Evolutionary conservation across 2,113 vertebrate genomes (phyloP).

Genomic region (Columba livia): DNA sequence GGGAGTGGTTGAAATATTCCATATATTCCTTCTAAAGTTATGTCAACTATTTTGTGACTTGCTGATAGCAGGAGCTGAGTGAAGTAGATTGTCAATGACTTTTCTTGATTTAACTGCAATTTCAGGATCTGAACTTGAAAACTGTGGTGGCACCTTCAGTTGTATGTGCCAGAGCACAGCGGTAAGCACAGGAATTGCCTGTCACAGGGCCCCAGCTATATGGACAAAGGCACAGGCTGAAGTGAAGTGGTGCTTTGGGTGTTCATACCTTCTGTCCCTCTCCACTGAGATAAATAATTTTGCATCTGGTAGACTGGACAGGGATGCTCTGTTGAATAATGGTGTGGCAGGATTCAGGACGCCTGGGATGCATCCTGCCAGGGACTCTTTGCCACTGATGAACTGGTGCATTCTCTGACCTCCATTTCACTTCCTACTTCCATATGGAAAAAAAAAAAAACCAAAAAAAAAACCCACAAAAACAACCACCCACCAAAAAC

Average conservation of each 20-base stretch:
- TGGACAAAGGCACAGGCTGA: neutral
- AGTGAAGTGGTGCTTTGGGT: neutral
- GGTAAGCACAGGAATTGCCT: neutral
- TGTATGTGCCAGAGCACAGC: neutral
- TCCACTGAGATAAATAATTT: neutral
- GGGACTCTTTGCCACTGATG: neutral
- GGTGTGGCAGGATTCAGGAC: neutral
- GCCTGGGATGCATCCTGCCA: neutral
- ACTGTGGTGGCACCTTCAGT: neutral
- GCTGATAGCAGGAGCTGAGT: neutral
- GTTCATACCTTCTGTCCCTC: neutral
- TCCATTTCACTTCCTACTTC: neutral
- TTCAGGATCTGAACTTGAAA: neutral
- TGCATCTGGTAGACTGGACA: neutral
- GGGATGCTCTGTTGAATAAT: neutral
- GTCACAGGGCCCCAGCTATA: no score
- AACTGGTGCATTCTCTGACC: neutral
- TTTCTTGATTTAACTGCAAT: neutral
- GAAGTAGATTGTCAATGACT: neutral
- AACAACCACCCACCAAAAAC: no score
- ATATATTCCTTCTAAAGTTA: neutral
- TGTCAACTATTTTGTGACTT: neutral
- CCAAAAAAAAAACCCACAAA: no score
- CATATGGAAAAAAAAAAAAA: neutral
- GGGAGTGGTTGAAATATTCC: neutral